Evolutionary conservation across 1,140 invertebrate species (phyloP).

Genomic region (Macrosteles quadrilineatus): DNA sequence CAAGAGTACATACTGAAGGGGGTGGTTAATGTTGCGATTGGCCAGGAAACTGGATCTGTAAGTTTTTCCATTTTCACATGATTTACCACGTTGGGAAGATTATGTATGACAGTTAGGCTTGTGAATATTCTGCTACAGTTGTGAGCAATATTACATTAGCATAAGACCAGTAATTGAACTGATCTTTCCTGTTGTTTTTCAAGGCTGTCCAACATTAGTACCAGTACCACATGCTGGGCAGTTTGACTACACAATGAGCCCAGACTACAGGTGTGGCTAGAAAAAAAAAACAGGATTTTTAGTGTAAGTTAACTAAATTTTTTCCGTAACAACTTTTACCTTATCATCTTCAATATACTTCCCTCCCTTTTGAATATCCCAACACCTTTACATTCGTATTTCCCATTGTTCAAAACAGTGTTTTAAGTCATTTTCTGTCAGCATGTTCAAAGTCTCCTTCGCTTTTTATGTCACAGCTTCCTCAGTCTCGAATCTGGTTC

Average conservation of each 20-base stretch:
- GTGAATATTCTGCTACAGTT: too few species aligned
- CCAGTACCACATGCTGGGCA: too few species aligned
- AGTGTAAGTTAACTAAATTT: conserved; percentile 22
- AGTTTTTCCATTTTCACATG: conserved; percentile 45
- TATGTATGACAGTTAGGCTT: too few species aligned
- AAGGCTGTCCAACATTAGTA: too few species aligned
- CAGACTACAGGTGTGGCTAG: conserved; percentile 26
- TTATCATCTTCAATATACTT: conserved; percentile 19
- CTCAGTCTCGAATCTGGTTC: conserved; percentile 38
- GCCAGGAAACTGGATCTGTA: conserved; percentile 89
- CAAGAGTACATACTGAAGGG: conserved; percentile 97
- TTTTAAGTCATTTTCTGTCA: conserved; percentile 34
- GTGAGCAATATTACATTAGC: too few species aligned
- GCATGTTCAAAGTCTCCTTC: conserved; percentile 14
- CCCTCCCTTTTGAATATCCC: conserved; percentile 7
- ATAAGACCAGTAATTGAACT: too few species aligned
- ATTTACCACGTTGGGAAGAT: too few species aligned
- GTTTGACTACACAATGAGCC: too few species aligned
- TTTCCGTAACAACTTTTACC: conserved; percentile 20
- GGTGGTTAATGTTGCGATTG: conserved; percentile 91
- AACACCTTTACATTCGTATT: conserved; percentile 28
- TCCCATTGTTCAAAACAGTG: conserved; percentile 31
- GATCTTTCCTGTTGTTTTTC: too few species aligned
- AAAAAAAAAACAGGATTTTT: conserved; percentile 29
- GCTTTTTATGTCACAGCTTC: conserved; percentile 37